Base-by-base conservation (phyloP, 1,140 invertebrate genomes). In the Pectinophora gossypiella region DNA sequence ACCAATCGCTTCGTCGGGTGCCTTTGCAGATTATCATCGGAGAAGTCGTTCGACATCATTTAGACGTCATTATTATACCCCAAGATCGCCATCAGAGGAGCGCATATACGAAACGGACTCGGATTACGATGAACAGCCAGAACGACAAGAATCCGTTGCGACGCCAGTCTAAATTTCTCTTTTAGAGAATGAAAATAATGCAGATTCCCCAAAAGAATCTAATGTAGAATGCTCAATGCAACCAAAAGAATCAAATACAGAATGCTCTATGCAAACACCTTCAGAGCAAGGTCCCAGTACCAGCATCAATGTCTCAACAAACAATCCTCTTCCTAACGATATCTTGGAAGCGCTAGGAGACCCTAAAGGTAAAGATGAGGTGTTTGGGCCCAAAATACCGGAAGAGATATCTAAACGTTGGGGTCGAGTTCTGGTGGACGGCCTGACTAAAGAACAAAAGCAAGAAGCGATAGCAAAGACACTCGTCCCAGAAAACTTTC, bases 391-490 rank as follows among this genome's bases (percentile, higher is more conserved):
- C 1, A 46, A 52, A 19, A 35, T 45, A 12, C 43, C 19, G 20
- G 50, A 52, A 3, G 50, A 52, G 19, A 36, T 52, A 15, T 18
- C 50, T 45, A 38, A 52, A 52, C 50, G 50, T 21, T 52, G 50
- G 50, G 50, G 50, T 5, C 40, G 50, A 9, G 19, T 52, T 21
- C 4, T 35, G 10, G 43, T 52, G 7, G 50, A 52, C 13, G 50
- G 50, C 1, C 12, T 52, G 3, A 19, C 13, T n/a, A 51, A 51
- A 13, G 49, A 51, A 16, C 21, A 43, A 20, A 51, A 43, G 48
- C 18, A 43, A 6, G 16, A 52, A 10, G 7, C 45, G n/a, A 13
- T 19, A 23, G 50, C 45, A 15, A 52, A 46, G 12, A 19, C n/a
- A n/a, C 19, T 45, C 3, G 7, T 52, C 10, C 50, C 50, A 13